A percentile compares a stretch with the other conserved stretches of the same genome.
Conservation (phyloP, 2,113 vertebrate species). For the Alexandromys fortis region DNA sequence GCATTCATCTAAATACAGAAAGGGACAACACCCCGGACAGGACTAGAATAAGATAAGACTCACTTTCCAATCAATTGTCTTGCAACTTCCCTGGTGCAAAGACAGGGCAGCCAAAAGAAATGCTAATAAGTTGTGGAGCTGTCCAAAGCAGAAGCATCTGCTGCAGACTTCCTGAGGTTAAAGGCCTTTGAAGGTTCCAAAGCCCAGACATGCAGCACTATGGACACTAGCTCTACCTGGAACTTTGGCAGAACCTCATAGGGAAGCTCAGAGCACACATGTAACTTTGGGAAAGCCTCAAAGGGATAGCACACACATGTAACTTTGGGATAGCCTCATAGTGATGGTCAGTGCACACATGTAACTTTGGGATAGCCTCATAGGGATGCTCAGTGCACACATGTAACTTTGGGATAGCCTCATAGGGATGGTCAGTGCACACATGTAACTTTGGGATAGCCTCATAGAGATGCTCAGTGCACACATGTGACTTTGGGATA, state of each 20-base stretch:
- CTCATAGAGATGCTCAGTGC: neutral
- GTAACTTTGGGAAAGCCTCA: neutral
- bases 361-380: no score
- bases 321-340: no score
- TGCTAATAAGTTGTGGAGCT: neutral
- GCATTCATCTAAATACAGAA: conserved; percentile 75
- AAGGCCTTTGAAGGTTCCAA: neutral
- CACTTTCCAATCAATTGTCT: conserved; percentile 57
- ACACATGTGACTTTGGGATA: no score
- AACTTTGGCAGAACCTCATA: neutral
- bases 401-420: no score
- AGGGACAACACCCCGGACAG: neutral
- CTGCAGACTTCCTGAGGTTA: neutral
- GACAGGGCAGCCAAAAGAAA: neutral
- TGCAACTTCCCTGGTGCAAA: conserved; percentile 29
- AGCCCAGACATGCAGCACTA: neutral
- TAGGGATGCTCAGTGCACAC: neutral
- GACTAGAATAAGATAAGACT: conserved; percentile 1
- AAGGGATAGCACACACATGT: neutral
- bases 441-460: no score
- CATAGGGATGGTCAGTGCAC: neutral
- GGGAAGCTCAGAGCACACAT: neutral
- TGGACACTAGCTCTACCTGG: neutral
- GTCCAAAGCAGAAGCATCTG: neutral
- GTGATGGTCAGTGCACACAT: neutral